These are phyloP conservation scores for Nyctereutes procyonoides DNA, from an alignment of 2,113 vertebrate genomes.

Conservation along the genomic window DNA sequence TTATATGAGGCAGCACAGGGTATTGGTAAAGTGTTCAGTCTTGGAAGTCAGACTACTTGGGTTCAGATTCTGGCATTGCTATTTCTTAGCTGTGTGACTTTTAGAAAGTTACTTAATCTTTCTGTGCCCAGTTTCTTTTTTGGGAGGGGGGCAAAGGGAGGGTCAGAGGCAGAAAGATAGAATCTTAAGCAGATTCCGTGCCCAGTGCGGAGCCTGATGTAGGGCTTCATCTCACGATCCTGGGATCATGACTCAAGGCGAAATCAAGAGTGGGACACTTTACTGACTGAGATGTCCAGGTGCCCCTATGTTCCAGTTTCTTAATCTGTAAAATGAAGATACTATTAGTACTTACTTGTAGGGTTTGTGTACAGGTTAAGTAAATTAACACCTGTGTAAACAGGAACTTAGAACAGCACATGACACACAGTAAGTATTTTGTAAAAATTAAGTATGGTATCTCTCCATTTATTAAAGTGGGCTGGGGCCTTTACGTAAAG, in stretches of 20 bases:
- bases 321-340: background rate
- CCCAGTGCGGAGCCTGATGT: no score
- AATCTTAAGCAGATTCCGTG: background rate
- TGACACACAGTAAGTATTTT: background rate
- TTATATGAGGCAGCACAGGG: background rate
- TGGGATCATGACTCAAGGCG: no score
- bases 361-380: background rate
- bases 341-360: background rate
- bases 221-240: no score
- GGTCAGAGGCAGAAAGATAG: background rate
- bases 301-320: background rate
- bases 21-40: background rate
- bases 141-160: background rate
- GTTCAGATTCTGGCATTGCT: background rate
- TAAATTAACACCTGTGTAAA: background rate
- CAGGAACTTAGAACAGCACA: background rate
- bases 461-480: background rate
- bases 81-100: background rate
- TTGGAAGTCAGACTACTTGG: background rate
- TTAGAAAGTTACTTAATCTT: background rate
- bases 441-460: background rate
- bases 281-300: no score
- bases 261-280: no score
- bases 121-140: background rate
- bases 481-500: background rate